A percentile compares a stretch with the other conserved stretches of the same genome.
These are phyloP conservation scores for Platorchestia sp. DNA, from an alignment of 1,140 invertebrate genomes.

Conservation along the genomic window DNA sequence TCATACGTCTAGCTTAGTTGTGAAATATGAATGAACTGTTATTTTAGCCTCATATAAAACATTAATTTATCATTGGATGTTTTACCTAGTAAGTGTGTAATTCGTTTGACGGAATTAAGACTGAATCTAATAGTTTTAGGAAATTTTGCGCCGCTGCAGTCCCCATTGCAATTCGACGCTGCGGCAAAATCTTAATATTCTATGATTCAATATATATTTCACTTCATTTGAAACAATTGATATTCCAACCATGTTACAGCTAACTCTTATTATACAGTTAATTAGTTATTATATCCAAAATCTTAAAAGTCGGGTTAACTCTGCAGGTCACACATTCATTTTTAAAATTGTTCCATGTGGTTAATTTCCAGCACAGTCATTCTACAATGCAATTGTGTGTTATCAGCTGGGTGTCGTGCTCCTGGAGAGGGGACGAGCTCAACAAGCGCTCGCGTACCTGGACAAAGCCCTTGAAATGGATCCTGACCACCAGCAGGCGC, in stretches of 20 bases:
- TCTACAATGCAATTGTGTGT: slow-evolving; percentile 29
- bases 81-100: neutral
- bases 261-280: no score
- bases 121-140: neutral
- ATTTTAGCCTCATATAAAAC: neutral
- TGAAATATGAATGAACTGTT: neutral
- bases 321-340: neutral
- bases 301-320: neutral
- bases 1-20: neutral
- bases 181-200: neutral
- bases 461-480: slow-evolving; percentile 93
- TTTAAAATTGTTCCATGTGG: neutral
- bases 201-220: neutral
- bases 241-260: neutral
- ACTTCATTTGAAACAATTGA: neutral
- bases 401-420: slow-evolving; percentile 92
- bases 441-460: slow-evolving; percentile 90
- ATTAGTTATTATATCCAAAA: neutral
- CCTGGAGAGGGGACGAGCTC: slow-evolving; percentile 90
- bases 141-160: neutral
- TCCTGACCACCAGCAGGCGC: slow-evolving; percentile 93
- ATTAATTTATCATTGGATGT: neutral
- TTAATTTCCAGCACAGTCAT: neutral
- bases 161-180: neutral
- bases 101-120: neutral